Evolutionary conservation across 2,888 invertebrate genomes (phyloP).

Genomic region (Halictus ligatus): DNA sequence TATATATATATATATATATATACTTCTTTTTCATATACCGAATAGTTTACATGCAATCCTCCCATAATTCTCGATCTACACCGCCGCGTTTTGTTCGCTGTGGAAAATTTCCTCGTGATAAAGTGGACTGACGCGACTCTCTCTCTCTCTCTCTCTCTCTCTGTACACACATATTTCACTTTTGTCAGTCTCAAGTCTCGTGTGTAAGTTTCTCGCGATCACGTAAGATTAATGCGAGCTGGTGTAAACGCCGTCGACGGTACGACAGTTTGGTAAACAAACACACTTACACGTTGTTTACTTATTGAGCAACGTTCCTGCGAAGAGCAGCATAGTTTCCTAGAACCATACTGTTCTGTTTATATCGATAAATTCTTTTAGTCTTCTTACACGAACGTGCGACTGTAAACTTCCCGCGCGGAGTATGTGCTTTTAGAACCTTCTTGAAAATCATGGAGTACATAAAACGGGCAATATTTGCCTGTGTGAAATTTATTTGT

Average conservation of each 20-base stretch:
- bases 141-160: no score
- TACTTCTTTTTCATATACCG: no score
- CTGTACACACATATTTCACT: neutral
- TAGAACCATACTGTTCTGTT: neutral
- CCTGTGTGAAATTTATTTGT: neutral
- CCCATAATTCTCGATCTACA: neutral
- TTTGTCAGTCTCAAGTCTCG: neutral
- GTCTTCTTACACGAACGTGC: neutral
- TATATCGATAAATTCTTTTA: neutral
- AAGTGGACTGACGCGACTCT: neutral
- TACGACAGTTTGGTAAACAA: neutral
- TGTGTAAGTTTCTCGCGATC: neutral
- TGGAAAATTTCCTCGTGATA: neutral
- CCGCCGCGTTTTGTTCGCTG: no score
- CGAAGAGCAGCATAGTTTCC: neutral
- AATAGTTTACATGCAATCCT: no score
- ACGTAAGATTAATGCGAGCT: neutral
- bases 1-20: no score
- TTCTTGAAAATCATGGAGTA: neutral
- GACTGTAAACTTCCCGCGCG: neutral
- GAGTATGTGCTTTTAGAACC: neutral
- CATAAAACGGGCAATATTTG: neutral
- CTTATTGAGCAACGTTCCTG: neutral
- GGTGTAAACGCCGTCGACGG: neutral
- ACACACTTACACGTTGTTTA: neutral